Percentiles rank a stretch among this genome's conserved stretches.
phyloP scores from a whole-genome alignment of 2,888 invertebrate genomes.

The Diarsia brunnea region DNA sequence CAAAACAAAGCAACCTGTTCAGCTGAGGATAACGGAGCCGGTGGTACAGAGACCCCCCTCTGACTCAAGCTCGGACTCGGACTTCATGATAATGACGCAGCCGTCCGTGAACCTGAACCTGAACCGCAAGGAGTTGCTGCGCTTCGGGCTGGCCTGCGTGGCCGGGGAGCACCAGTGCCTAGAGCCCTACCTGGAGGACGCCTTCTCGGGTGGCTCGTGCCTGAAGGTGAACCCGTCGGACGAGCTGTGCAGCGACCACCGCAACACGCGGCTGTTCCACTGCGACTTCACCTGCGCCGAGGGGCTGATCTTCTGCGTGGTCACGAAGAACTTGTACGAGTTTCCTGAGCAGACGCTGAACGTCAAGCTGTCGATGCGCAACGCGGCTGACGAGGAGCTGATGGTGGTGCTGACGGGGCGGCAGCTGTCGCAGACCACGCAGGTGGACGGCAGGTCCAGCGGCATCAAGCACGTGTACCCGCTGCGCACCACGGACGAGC shows the following conservation, averaged over 20 bases:
- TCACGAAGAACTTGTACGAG: slow-evolving; percentile 76
- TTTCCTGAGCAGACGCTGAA: slow-evolving; percentile 76
- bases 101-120: slow-evolving; percentile 74
- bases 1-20: slow-evolving; percentile 36
- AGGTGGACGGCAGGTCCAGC: slow-evolving; percentile 10
- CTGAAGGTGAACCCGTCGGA: slow-evolving; percentile 85
- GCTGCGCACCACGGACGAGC: slow-evolving; percentile 46
- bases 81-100: slow-evolving; percentile 64
- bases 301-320: slow-evolving; percentile 80
- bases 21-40: slow-evolving; percentile 28
- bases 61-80: neutral
- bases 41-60: neutral
- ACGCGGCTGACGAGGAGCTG: slow-evolving; percentile 49
- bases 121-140: slow-evolving; percentile 59
- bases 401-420: slow-evolving; percentile 74
- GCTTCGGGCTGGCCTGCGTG: slow-evolving; percentile 72
- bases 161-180: slow-evolving; percentile 79
- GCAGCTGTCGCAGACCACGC: slow-evolving; percentile 38
- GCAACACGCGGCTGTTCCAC: slow-evolving; percentile 78
- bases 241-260: slow-evolving; percentile 65
- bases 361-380: slow-evolving; percentile 70
- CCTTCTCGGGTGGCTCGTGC: slow-evolving; percentile 89
- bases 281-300: slow-evolving; percentile 79
- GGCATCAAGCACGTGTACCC: slow-evolving; percentile 65
- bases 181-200: slow-evolving; percentile 81